phyloP scores from a whole-genome alignment of 2,797 vertebrate species.

The Tapirus indicus region DNA sequence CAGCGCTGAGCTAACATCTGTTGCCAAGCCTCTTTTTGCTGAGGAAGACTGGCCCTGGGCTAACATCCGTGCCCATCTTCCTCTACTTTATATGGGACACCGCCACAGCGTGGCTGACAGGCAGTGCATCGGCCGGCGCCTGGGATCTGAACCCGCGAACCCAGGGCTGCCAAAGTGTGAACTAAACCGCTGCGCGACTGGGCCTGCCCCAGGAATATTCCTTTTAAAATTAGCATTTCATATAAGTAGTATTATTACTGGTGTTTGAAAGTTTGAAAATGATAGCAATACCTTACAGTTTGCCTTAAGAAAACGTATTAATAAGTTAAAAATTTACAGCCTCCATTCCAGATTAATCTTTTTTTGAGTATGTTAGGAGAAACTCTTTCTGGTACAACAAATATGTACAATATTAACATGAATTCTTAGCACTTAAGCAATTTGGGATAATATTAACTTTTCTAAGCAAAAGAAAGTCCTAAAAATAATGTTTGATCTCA shows the following conservation, averaged over 20 bases:
- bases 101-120: no score
- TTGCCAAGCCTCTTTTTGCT: no score
- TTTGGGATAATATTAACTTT: constrained; percentile 73
- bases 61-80: no score
- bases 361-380: constrained; percentile 62
- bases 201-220: not conserved
- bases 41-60: no score
- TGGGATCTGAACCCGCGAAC: no score
- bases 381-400: constrained; percentile 75
- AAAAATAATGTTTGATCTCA: constrained; percentile 66
- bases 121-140: no score
- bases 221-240: constrained; percentile 53
- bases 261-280: constrained; percentile 36
- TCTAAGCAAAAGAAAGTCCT: constrained; percentile 77
- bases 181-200: no score
- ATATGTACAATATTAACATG: constrained; percentile 70
- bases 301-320: constrained; percentile 51
- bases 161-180: no score
- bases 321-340: constrained; percentile 19
- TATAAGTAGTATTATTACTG: not conserved
- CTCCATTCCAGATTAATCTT: constrained; percentile 59
- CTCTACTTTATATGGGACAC: no score
- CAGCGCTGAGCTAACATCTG: no score
- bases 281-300: not conserved
- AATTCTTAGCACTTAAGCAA: constrained; percentile 76